Percentiles rank a stretch among this genome's conserved stretches.
Conservation (phyloP, 2,888 invertebrate genomes). For the Pristionchus mayeri region DNA sequence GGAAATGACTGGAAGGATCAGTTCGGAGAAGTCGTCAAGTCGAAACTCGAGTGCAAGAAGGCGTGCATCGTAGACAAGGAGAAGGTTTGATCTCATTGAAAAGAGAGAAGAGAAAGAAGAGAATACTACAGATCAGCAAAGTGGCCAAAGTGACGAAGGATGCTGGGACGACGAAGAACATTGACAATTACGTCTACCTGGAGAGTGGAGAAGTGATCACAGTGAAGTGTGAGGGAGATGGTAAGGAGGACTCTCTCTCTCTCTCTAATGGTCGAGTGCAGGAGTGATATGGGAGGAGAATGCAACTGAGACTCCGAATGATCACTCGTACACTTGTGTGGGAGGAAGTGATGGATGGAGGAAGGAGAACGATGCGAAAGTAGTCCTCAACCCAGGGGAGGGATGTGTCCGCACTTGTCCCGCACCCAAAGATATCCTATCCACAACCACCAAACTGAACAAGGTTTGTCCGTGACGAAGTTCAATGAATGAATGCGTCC, state of each 20-base stretch:
- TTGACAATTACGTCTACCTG: not conserved
- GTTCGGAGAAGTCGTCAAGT: slow-evolving; percentile 6
- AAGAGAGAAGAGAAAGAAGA: too few relatives aligned
- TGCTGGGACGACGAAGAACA: not conserved
- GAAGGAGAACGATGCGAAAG: not conserved
- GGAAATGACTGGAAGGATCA: slow-evolving; percentile 48
- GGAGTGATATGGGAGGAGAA: slow-evolving; percentile 38
- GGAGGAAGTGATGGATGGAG: slow-evolving; percentile 46
- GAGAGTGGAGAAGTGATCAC: slow-evolving; percentile 19
- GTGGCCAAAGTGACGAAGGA: slow-evolving; percentile 17
- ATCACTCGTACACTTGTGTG: slow-evolving; percentile 31
- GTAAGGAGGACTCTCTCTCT: not conserved
- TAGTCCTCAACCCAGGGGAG: slow-evolving; percentile 30
- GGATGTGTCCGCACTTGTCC: slow-evolving; percentile 24
- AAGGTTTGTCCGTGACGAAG: not conserved
- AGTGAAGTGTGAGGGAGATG: slow-evolving; percentile 34
- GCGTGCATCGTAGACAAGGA: not conserved
- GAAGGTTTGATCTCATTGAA: not conserved
- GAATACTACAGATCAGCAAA: not conserved
- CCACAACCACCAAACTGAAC: not conserved
- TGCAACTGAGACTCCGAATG: slow-evolving; percentile 28
- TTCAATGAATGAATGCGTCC: too few relatives aligned
- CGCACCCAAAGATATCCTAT: not conserved
- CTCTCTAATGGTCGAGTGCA: not conserved
- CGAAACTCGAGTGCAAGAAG: slow-evolving; percentile 30